These are phyloP conservation scores for Protonibea diacanthus DNA, from an alignment of 2,797 vertebrate genomes.

Conservation along the genomic window DNA sequence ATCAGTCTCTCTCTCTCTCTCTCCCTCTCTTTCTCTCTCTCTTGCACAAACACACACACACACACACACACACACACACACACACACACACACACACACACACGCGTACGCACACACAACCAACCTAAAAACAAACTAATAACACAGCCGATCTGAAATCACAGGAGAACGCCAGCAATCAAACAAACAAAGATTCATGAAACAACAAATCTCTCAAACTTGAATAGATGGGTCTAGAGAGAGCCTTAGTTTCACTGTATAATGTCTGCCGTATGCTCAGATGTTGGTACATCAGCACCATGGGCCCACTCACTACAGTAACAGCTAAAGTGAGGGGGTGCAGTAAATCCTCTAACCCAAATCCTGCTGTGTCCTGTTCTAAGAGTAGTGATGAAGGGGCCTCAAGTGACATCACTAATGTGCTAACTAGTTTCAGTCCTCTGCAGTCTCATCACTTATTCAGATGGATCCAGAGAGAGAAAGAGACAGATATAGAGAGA, in stretches of 20 bases:
- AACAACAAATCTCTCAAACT: conserved; percentile 62
- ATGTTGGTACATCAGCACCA: conserved; percentile 43
- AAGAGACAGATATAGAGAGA: conserved; percentile 55
- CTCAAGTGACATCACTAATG: conserved; percentile 92
- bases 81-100: conserved; percentile 3
- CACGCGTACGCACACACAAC: conserved; percentile 4
- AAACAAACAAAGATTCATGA: conserved; percentile 60
- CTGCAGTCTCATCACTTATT: conserved; percentile 95
- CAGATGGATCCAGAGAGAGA: conserved; percentile 84
- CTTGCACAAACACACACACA: background rate
- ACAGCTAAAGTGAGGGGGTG: conserved; percentile 42
- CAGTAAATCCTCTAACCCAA: conserved; percentile 57
- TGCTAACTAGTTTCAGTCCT: conserved; percentile 95
- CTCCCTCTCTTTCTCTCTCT: conserved; percentile 6
- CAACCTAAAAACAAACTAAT: conserved; percentile 56
- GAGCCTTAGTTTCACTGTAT: conserved; percentile 38
- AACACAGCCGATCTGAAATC: conserved; percentile 59
- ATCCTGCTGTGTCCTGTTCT: conserved; percentile 56
- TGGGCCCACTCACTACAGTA: conserved; percentile 46
- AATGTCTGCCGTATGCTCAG: conserved; percentile 43
- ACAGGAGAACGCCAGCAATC: conserved; percentile 59
- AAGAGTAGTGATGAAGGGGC: conserved; percentile 76
- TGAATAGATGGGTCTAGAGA: conserved; percentile 47
- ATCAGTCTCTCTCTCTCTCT: conserved; percentile 72
- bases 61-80: conserved; percentile 7